Evolutionary conservation across 2,888 invertebrate species (phyloP), one percentile per base, ranked within the genome.

Genomic region (Keiferia lycopersicella): DNA sequence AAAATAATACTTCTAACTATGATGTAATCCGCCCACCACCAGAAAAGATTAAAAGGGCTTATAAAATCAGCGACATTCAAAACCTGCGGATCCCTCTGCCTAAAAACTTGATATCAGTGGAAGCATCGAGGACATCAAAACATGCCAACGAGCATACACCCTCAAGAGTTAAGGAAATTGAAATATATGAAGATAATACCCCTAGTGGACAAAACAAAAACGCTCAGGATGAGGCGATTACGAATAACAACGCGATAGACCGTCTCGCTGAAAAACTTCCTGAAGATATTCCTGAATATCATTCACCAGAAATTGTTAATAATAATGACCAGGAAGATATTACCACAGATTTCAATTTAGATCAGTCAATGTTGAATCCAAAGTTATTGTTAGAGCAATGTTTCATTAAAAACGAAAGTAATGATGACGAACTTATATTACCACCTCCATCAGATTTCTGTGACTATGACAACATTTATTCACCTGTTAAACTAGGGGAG

Each of bases 361-460:
- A 82, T 65, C 76, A 80, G 20, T 74, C 78, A 14, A 80, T 90
- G 83, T 80, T 91, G 50, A 78, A 91, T 71, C 91, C 91, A 3
- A 86, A 82, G 79, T 79, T 77, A 48, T 72, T 91, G 51, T 71
- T 91, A 12, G 48, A 61, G 62, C 81, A 87, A 73, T 75, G 73
- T 71, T 73, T 77, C 45, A 71, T 65, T 64, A 71, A 74, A 26
- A 72, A 75, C n/a, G 70, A 74, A 8, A 22, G 41, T 7, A 56
- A 30, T 56, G 56, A 53, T 26, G 71, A 73, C 6, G 76, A 75
- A 48, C 71, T 87, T 53, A 78, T 87, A 64, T 77, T 87, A 64
- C 79, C 87, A 14, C 90, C 90, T 3, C 89, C 91, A 6, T 68
- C 76, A 3, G 77, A 84, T 68, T 91, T 87, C 70, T 71, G 80